Percentiles rank a stretch among this genome's conserved stretches.
These are phyloP conservation scores for Wiebesia pumilae DNA, from an alignment of 1,140 invertebrate species.

Conservation along the genomic window DNA sequence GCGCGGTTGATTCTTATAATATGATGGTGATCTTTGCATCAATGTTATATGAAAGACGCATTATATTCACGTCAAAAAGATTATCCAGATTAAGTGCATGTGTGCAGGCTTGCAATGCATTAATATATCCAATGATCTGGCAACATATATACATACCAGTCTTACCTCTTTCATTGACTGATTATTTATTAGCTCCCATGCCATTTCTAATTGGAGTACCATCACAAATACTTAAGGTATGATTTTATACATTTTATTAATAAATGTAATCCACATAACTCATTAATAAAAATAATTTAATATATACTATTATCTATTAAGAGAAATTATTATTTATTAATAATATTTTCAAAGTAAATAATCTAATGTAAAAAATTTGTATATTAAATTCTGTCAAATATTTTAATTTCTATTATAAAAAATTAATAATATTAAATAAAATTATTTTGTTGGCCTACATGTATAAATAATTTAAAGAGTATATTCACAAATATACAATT, in stretches of 20 bases:
- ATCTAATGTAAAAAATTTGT: too few relatives aligned
- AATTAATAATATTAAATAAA: too few relatives aligned
- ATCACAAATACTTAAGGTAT: conserved; percentile 85
- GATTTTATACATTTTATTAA: conserved; percentile 33
- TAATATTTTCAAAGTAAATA: neutral
- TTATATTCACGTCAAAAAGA: conserved; percentile 91
- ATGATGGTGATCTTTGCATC: conserved; percentile 97
- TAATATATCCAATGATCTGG: conserved; percentile 98
- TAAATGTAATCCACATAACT: neutral
- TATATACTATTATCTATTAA: too few relatives aligned
- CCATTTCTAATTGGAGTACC: conserved; percentile 96
- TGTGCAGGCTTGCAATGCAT: conserved; percentile 93
- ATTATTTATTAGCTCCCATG: conserved; percentile 95
- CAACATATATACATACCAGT: conserved; percentile 98
- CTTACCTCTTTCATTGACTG: conserved; percentile 88
- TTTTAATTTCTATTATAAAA: too few relatives aligned
- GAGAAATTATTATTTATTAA: neutral
- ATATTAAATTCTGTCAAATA: too few relatives aligned
- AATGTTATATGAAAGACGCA: conserved; percentile 92
- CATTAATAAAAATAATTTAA: too few relatives aligned
- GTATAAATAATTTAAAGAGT: neutral
- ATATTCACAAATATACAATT: neutral
- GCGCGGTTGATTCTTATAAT: conserved; percentile 91
- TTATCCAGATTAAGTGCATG: conserved; percentile 92
- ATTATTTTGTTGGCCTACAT: too few relatives aligned